Evolutionary conservation across 2,797 vertebrate genomes (phyloP).

Genomic region (Kryptopterus vitreolus): DNA sequence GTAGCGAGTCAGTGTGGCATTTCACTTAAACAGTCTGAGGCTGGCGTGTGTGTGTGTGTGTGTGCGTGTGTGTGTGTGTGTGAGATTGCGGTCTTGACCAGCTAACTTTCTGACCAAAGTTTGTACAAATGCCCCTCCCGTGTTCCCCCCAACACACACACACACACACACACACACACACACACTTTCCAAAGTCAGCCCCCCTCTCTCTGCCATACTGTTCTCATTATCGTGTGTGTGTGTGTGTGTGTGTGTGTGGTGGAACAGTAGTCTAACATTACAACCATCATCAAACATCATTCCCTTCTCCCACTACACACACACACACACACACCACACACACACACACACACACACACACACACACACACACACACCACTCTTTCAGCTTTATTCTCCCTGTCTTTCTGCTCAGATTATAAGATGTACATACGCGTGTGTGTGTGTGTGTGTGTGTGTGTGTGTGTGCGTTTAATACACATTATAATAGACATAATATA

Average conservation of each 20-base stretch:
- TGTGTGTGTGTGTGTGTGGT: conserved; percentile 57
- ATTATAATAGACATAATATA: not conserved
- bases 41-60: not conserved
- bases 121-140: conserved; percentile 22
- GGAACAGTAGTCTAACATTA: conserved; percentile 76
- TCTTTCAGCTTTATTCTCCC: not conserved
- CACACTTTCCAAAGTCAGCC: conserved; percentile 5
- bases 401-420: not conserved
- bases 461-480: not conserved
- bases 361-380: not conserved
- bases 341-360: conserved; percentile 1
- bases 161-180: conserved; percentile 32
- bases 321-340: not conserved
- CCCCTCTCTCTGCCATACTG: conserved; percentile 69
- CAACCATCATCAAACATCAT: conserved; percentile 49
- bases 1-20: conserved; percentile 65
- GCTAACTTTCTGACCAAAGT: conserved; percentile 26
- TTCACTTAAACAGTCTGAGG: conserved; percentile 56
- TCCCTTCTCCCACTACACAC: not conserved
- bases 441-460: not conserved
- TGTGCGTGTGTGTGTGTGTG: conserved; percentile 30
- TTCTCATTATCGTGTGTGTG: conserved; percentile 75
- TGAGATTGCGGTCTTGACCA: conserved; percentile 14
- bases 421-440: not conserved
- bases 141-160: conserved; percentile 54